Evolutionary conservation across 1,140 invertebrate species (phyloP), one percentile per base, ranked within the genome.

Genomic region (Trinorchestia longiramus): DNA sequence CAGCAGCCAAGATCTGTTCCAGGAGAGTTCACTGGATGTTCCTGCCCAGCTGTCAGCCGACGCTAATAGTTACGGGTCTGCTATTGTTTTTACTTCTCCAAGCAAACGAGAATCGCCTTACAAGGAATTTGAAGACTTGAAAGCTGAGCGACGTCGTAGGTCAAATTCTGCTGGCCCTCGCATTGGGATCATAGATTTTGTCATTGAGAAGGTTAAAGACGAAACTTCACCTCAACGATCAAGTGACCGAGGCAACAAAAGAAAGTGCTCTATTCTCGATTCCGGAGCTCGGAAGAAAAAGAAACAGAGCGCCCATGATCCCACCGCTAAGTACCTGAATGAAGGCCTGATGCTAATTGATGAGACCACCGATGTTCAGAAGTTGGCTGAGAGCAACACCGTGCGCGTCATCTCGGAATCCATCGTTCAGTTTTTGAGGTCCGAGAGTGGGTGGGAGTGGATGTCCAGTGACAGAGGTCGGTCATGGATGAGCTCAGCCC

Each of bases 391-490:
- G 44, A 94, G 36, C 44, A 8, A 94, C 44, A 45, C 43, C 3
- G 92, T 47, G 43, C 43, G 44, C 19, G 43, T 94, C 43, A 94
- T 94, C 40, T 94, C 92, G n/a, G 43, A 44, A 17, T 6, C 92
- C 19, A 45, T 94, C 43, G 44, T 47, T 19, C 43, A 94, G 3
- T 94, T 94, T 44, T 40, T 94, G 92, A 43, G 92, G 36, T 94
- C 92, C 3, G 8, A 0, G 11, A 11, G 47, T 40, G 92, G 92
- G 15, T 43, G 92, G 40, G 44, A 94, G 44, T 94, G 92, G 92
- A 94, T 94, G 92, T 47, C 44, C 43, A 94, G 92, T 45, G 43
- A 94, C 92, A 40, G 92, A 8, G 92, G 92, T n/a, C 43, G 92
- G 40, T 45, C 43, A 6, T 94, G 92, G 92, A 44, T 94, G 92